Conservation (phyloP, 2,797 vertebrate genomes). For the Ctenopoma kingsleyae region DNA sequence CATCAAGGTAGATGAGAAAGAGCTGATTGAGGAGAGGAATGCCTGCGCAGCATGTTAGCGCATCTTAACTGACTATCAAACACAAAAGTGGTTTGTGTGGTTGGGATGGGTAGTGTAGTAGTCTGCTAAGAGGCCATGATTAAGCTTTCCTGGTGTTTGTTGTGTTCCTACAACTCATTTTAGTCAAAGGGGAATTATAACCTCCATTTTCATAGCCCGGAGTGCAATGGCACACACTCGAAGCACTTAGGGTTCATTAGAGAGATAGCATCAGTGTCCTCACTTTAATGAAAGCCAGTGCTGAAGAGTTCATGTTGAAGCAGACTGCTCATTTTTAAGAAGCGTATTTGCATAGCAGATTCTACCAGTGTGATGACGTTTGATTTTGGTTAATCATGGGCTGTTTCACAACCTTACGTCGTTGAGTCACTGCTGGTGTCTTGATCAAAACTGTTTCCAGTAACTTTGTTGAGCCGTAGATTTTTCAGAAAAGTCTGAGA, state of each 20-base stretch:
- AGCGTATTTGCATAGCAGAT: conserved; percentile 39
- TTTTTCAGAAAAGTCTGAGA: conserved; percentile 3
- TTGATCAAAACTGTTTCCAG: conserved; percentile 21
- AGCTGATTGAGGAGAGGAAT: conserved; percentile 68
- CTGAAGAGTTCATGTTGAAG: conserved; percentile 74
- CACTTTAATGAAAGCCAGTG: conserved; percentile 72
- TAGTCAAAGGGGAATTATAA: conserved; percentile 69
- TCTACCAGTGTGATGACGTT: conserved; percentile 26
- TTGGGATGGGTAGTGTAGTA: conserved; percentile 61
- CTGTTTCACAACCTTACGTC: conserved; percentile 61
- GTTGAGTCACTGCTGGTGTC: conserved; percentile 51
- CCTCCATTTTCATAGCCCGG: conserved; percentile 60
- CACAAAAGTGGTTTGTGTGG: conserved; percentile 76
- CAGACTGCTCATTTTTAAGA: conserved; percentile 69
- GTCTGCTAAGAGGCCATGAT: conserved; percentile 69
- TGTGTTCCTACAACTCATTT: conserved; percentile 69
- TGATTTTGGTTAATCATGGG: conserved; percentile 54
- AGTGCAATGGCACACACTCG: conserved; percentile 75
- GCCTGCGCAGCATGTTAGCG: conserved; percentile 46
- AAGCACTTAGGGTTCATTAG: conserved; percentile 80
- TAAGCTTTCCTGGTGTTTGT: conserved; percentile 72
- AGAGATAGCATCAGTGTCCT: conserved; percentile 83
- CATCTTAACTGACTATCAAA: conserved; percentile 62
- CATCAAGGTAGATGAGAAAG: conserved; percentile 65
- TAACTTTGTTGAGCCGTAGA: conserved; percentile 23